Evolutionary conservation across 2,113 vertebrate species (phyloP).

Genomic region (Platycercus adscitus): DNA sequence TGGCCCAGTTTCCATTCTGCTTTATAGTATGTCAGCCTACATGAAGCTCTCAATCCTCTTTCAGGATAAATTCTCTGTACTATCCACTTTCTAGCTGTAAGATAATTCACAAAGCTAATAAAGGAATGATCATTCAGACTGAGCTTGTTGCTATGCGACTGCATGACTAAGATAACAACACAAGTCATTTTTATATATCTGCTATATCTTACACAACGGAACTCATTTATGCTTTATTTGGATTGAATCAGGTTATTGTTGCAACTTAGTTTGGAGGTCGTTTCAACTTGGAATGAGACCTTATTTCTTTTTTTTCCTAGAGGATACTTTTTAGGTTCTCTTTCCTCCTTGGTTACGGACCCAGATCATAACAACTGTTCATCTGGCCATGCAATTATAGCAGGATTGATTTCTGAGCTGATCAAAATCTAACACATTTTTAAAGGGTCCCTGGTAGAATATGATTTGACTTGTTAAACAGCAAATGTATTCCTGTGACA

Average conservation of each 20-base stretch:
- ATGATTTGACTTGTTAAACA: background rate
- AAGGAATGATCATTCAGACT: conserved; percentile 32
- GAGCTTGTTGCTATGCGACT: conserved; percentile 72
- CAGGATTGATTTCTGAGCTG: conserved; percentile 23
- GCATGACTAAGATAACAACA: conserved; percentile 55
- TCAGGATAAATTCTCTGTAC: conserved; percentile 29
- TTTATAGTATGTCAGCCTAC: background rate
- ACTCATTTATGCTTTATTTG: conserved; percentile 28
- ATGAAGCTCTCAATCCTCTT: conserved; percentile 10
- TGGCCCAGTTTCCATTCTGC: conserved; percentile 18
- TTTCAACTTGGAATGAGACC: background rate
- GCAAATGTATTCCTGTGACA: background rate
- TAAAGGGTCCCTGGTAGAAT: background rate
- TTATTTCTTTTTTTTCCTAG: background rate
- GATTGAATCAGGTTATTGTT: background rate
- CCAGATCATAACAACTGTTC: conserved; percentile 18
- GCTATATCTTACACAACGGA: background rate
- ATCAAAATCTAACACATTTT: background rate
- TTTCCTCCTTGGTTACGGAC: conserved; percentile 33
- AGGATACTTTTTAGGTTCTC: background rate
- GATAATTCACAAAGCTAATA: conserved; percentile 51
- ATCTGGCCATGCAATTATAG: conserved; percentile 19
- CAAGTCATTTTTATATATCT: conserved; percentile 41
- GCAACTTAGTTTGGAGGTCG: background rate
- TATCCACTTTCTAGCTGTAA: conserved; percentile 6